Percentiles rank a stretch among this genome's conserved stretches.
Conservation (phyloP, 1,140 invertebrate genomes). For the Popillia japonica region DNA sequence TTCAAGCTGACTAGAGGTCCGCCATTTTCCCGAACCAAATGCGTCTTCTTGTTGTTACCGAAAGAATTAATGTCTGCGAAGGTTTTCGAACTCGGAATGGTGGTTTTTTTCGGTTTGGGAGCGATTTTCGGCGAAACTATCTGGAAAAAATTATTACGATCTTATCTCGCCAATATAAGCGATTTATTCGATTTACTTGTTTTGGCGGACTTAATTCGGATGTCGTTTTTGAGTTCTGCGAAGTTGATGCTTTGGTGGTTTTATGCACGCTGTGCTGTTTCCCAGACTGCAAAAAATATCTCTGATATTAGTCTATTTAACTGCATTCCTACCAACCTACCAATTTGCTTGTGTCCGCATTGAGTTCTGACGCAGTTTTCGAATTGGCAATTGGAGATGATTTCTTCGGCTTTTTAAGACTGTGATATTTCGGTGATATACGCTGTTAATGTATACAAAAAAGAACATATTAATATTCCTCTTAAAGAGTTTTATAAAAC, state of each 20-base stretch:
- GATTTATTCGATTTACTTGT: background rate
- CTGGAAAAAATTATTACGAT: background rate
- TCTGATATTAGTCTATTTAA: background rate
- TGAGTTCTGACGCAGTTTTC: background rate
- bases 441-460: background rate
- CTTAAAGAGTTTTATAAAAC: too few relatives aligned
- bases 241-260: background rate
- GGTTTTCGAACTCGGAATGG: background rate
- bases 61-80: background rate
- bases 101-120: background rate
- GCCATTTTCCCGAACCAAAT: background rate
- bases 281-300: background rate
- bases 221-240: background rate
- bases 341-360: too few relatives aligned
- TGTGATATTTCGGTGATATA: background rate
- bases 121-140: background rate
- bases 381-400: background rate
- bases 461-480: too few relatives aligned
- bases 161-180: background rate
- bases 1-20: constrained; percentile 6
- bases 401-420: background rate
- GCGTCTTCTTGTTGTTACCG: background rate
- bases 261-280: background rate
- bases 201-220: background rate
- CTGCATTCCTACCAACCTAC: too few relatives aligned